Base-by-base conservation (phyloP, 2,797 vertebrate species). In the Oceanodroma leucorhoa region DNA sequence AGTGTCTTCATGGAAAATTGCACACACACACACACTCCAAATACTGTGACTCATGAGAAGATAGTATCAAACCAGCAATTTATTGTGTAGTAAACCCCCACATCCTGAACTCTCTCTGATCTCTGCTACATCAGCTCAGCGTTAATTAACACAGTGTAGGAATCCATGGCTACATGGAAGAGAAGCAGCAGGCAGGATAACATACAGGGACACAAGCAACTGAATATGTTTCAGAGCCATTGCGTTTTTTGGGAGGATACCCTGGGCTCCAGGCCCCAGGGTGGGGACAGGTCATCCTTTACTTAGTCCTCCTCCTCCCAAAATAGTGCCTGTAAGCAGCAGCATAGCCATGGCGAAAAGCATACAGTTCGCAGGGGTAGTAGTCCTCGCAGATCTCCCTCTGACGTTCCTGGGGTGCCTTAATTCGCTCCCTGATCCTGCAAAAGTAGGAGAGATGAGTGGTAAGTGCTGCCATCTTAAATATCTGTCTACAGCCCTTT, bases 351-450 rank as follows among this genome's bases (percentile, higher is more conserved):
- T 98, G 92, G 89, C 72, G 92, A 20, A 87, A 83, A 41, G 99
- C 98, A 0, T 98, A 98, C 78, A 81, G 83, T 58, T 99, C 98
- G 2, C 99, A 99, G 6, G 98, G 98, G 9, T 92, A 95, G 93
- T 97, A 98, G 87, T 99, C 98, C 89, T 99, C 99, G 0, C 99
- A 99, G 70, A 95, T 98, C 98, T 99, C 99, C 14, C 98, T 97
- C 62, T 98, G 98, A 15, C 87, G 83, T 97, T 99, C 99, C 0
- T 96, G 93, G 7, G 89, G 94, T 3, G 98, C 96, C 97, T 99
- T 99, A 53, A 3, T 77, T 9, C 90, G 97, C 50, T 98, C 98
- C n/a, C 97, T 91, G 83, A 94, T 80, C 97, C 99, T 99, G 96
- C 4, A 84, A 71, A 73, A 75, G 46, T 9, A 64, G 23, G 32